Evolutionary conservation across 2,888 invertebrate species (phyloP), one percentile per base, ranked within the genome.

Genomic region (Girardia tigrina): DNA sequence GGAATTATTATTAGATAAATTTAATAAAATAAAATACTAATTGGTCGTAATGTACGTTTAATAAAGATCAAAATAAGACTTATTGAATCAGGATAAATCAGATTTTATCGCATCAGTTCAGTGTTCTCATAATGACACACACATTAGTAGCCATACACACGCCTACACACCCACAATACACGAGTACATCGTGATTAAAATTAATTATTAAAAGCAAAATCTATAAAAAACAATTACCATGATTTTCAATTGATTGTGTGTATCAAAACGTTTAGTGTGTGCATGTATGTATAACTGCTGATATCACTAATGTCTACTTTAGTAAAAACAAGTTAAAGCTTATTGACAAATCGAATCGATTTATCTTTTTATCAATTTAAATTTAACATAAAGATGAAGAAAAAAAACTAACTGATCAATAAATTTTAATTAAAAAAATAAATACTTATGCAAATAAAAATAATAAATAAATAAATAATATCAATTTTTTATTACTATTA

Each of bases 1-100:
- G n/a, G n/a, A n/a, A n/a, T n/a, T n/a, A n/a, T n/a, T n/a, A n/a
- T n/a, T n/a, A n/a, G n/a, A n/a, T n/a, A n/a, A n/a, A n/a, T n/a
- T n/a, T n/a, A n/a, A n/a, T n/a, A n/a, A n/a, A n/a, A n/a, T n/a
- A n/a, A n/a, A n/a, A n/a, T n/a, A n/a, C n/a, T n/a, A n/a, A n/a
- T n/a, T n/a, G n/a, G n/a, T n/a, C n/a, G n/a, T n/a, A n/a, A n/a
- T n/a, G n/a, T n/a, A n/a, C n/a, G n/a, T n/a, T n/a, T 29, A 16
- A 73, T 26, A n/a, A 73, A n/a, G 73, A 42, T 36, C 36, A 56
- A 12, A 26, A 72, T 2, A 29, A 72, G n/a, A n/a, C n/a, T n/a
- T n/a, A n/a, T n/a, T n/a, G n/a, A n/a, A n/a, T n/a, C n/a, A n/a
- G n/a, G n/a, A n/a, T n/a, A n/a, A n/a, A n/a, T n/a, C n/a, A n/a